Percentiles rank a stretch among this genome's conserved stretches.
phyloP scores from a whole-genome alignment of 2,888 invertebrate genomes.

The Mongoloraphidia duomilia region DNA sequence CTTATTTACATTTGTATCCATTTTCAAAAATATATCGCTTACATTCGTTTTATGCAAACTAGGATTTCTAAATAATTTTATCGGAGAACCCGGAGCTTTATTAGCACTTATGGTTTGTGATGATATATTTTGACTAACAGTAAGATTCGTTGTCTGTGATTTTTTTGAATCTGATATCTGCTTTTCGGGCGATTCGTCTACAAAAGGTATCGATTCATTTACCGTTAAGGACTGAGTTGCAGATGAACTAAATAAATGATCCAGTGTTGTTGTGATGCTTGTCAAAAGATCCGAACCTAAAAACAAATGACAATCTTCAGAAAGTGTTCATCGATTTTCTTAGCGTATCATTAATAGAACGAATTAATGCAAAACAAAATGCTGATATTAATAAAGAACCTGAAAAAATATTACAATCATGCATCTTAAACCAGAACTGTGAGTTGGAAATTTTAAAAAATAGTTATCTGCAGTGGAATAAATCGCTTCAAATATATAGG shows the following conservation, averaged over 20 bases:
- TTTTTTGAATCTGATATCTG: constrained; percentile 14
- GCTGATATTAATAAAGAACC: too few relatives aligned
- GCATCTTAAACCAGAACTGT: too few relatives aligned
- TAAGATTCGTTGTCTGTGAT: constrained; percentile 22
- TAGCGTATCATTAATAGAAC: too few relatives aligned
- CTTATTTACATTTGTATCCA: constrained; percentile 16
- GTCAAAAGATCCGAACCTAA: constrained; percentile 73
- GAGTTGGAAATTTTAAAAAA: too few relatives aligned
- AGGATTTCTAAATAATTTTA: constrained; percentile 32
- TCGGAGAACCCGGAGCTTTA: constrained; percentile 19
- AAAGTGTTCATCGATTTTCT: neutral
- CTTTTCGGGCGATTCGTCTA: constrained; percentile 48
- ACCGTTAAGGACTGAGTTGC: constrained; percentile 34
- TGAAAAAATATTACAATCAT: too few relatives aligned
- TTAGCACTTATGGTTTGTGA: constrained; percentile 12
- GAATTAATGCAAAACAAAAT: too few relatives aligned
- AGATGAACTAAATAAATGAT: constrained; percentile 59
- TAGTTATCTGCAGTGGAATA: too few relatives aligned
- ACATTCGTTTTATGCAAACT: constrained; percentile 33
- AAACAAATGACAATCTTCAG: constrained; percentile 24
- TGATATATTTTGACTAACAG: constrained; percentile 15
- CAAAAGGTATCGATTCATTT: constrained; percentile 53
- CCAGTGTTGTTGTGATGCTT: constrained; percentile 70
- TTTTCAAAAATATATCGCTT: constrained; percentile 13
- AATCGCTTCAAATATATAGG: too few relatives aligned